Evolutionary conservation across 1,140 invertebrate genomes (phyloP).

Genomic region (Amphibalanus amphitrite): DNA sequence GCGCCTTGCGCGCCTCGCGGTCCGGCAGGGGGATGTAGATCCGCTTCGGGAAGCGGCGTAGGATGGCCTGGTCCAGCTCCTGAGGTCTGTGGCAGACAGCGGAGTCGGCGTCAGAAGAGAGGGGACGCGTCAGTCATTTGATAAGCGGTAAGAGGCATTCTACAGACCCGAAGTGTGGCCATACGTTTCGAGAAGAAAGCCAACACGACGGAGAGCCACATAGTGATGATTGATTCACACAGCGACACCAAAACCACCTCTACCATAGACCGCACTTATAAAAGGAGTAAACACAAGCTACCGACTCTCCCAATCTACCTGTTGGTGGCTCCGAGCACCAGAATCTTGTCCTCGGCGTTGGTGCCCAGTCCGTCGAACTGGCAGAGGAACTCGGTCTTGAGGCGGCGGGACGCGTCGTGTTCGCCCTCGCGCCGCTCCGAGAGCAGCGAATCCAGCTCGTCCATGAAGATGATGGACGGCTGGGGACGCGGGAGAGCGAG

Average conservation of each 20-base stretch:
- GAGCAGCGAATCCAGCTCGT: conserved; percentile 90
- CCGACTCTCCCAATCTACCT: no score
- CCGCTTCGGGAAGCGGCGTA: conserved; percentile 76
- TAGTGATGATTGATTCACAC: no score
- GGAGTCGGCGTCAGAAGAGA: no score
- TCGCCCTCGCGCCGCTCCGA: conserved; percentile 78
- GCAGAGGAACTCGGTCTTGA: conserved; percentile 98
- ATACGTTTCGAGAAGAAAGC: no score
- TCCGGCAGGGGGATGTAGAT: conserved; percentile 88
- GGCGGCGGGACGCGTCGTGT: conserved; percentile 80
- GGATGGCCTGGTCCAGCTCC: conserved; percentile 82
- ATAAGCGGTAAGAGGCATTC: no score
- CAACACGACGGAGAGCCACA: no score
- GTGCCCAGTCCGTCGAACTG: conserved; percentile 84
- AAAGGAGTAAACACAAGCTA: no score
- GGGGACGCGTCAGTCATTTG: no score
- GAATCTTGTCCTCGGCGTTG: conserved; percentile 65
- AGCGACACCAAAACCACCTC: no score
- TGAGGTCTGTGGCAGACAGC: conserved; percentile 39
- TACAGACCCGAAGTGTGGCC: no score
- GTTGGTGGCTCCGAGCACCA: conserved; percentile 96
- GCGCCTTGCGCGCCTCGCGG: conserved; percentile 47
- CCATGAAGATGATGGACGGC: conserved; percentile 89
- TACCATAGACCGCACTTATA: no score
- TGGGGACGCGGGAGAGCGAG: conserved; percentile 22